Percentiles rank a stretch among this genome's conserved stretches.
Evolutionary conservation across 2,888 invertebrate genomes (phyloP).

Genomic region (Scaptomyza cyrtandrae): DNA sequence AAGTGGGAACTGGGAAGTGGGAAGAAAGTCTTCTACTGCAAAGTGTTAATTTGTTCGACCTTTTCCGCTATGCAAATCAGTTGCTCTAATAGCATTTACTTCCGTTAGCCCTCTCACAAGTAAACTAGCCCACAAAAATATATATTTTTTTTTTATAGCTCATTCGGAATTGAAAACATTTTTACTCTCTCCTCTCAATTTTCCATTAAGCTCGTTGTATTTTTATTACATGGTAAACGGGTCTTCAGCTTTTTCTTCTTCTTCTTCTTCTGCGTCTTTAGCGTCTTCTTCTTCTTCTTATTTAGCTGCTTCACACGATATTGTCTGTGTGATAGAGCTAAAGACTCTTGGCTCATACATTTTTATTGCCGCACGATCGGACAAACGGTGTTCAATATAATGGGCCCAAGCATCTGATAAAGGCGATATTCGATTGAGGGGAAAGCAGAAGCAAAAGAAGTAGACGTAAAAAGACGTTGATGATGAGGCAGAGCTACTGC

Average conservation of each 20-base stretch:
- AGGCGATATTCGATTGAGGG: not conserved
- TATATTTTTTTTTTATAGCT: conserved; percentile 36
- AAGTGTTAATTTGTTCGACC: conserved; percentile 51
- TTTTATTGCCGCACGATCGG: conserved; percentile 79
- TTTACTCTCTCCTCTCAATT: conserved; percentile 13
- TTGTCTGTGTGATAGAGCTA: conserved; percentile 68
- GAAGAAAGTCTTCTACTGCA: not conserved
- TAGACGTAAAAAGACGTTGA: conserved; percentile 7
- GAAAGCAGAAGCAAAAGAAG: not conserved
- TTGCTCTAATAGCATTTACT: conserved; percentile 41
- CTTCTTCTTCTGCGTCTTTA: conserved; percentile 36
- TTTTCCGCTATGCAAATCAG: conserved; percentile 69
- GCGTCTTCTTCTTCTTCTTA: conserved; percentile 20
- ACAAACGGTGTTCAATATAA: conserved; percentile 77
- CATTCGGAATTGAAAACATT: conserved; percentile 55
- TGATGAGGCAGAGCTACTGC: conserved; percentile 41
- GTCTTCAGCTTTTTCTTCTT: conserved; percentile 37
- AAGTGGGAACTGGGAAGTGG: no score
- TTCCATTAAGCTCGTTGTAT: conserved; percentile 14
- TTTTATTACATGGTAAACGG: conserved; percentile 61
- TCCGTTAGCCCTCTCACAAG: conserved; percentile 36
- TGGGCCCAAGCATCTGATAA: conserved; percentile 43
- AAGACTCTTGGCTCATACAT: conserved; percentile 69
- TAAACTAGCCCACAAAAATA: not conserved
- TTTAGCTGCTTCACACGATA: conserved; percentile 74